phyloP scores from a whole-genome alignment of 2,113 vertebrate genomes.

The Laticauda colubrina region DNA sequence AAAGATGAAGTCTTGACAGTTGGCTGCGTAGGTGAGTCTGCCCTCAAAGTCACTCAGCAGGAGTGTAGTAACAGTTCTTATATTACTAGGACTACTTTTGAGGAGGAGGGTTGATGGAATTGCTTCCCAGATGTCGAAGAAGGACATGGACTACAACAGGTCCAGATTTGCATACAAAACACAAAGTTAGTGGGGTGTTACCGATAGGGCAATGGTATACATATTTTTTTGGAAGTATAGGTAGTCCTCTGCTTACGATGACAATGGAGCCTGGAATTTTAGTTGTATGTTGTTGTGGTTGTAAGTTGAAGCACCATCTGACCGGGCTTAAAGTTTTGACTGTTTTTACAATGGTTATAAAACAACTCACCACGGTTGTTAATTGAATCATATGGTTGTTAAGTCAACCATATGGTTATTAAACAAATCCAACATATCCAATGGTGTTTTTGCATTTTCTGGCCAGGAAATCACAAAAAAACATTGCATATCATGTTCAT shows the following conservation, averaged over 20 bases:
- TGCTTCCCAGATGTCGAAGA: not conserved
- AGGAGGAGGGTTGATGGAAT: not conserved
- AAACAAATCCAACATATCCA: not conserved
- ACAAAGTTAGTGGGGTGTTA: not conserved
- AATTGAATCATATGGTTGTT: not conserved
- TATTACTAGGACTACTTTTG: not conserved
- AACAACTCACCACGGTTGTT: not conserved
- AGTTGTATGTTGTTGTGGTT: not conserved
- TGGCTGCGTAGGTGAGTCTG: slow-evolving; percentile 80
- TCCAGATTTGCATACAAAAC: not conserved
- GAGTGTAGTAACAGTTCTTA: no score
- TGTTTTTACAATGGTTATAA: not conserved
- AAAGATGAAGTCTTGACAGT: slow-evolving; percentile 88
- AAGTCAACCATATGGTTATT: not conserved
- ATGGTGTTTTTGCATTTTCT: not conserved
- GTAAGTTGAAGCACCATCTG: not conserved
- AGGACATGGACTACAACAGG: not conserved
- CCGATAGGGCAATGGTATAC: not conserved
- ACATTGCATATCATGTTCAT: not conserved
- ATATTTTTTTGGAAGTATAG: not conserved
- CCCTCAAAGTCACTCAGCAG: not conserved
- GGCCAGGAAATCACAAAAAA: not conserved
- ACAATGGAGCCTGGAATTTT: not conserved
- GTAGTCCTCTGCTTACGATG: not conserved
- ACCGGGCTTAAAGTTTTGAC: not conserved